Percentiles rank a stretch among this genome's conserved stretches.
Evolutionary conservation across 2,888 invertebrate genomes (phyloP).

Genomic region (Oscheius sp.): DNA sequence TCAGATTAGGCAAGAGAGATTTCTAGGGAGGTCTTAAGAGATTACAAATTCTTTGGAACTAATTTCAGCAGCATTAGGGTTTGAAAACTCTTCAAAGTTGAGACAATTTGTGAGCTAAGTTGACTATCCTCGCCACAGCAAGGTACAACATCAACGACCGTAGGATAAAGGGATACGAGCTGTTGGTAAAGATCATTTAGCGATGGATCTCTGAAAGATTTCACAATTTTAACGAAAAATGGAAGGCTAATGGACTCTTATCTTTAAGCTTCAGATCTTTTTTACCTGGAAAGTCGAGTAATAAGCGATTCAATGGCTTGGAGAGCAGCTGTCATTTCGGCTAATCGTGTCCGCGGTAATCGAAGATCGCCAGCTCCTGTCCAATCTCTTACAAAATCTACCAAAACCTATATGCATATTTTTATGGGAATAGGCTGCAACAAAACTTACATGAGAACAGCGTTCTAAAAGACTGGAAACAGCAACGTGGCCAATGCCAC

Average conservation of each 20-base stretch:
- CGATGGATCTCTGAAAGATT: conserved; percentile 21
- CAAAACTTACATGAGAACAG: conserved; percentile 37
- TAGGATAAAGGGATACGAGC: conserved; percentile 59
- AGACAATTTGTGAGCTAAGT: conserved; percentile 58
- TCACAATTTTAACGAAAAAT: no score
- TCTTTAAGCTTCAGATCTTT: neutral
- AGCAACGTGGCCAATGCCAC: conserved; percentile 44
- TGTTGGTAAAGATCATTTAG: conserved; percentile 53
- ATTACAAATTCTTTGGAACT: no score
- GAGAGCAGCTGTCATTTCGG: conserved; percentile 62
- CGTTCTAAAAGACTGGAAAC: conserved; percentile 49
- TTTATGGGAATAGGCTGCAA: neutral
- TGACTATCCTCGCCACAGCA: conserved; percentile 60
- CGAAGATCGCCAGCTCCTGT: conserved; percentile 60
- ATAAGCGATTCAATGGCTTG: conserved; percentile 65
- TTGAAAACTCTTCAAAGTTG: conserved; percentile 64
- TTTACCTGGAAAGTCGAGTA: conserved; percentile 55
- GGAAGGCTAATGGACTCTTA: neutral
- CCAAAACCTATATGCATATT: neutral
- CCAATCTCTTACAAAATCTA: conserved; percentile 44
- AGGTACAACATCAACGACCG: conserved; percentile 63
- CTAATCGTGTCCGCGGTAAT: conserved; percentile 57
- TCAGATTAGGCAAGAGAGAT: conserved; percentile 13
- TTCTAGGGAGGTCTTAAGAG: neutral
- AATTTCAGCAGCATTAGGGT: conserved; percentile 64